A percentile compares a stretch with the other conserved stretches of the same genome.
These are phyloP conservation scores for Embiotoca jacksoni DNA, from an alignment of 2,113 vertebrate genomes.

Conservation along the genomic window DNA sequence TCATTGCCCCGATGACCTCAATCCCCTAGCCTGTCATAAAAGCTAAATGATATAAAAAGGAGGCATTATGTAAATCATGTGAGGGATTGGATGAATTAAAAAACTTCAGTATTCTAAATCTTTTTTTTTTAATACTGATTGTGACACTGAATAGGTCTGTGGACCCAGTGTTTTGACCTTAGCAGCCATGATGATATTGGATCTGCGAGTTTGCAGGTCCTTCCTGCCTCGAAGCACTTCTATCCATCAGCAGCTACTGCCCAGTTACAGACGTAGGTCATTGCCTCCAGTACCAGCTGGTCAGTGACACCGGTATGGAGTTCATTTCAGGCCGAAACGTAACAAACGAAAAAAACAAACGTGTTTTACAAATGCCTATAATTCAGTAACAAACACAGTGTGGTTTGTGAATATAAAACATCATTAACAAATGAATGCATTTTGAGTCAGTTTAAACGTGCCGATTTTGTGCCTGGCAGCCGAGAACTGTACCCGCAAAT, in stretches of 20 bases:
- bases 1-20: slow-evolving; percentile 43
- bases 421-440: too few relatives aligned
- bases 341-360: too few relatives aligned
- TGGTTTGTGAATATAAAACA: too few relatives aligned
- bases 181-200: neutral
- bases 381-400: too few relatives aligned
- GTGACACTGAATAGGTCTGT: neutral
- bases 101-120: slow-evolving; percentile 23
- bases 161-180: slow-evolving; percentile 1
- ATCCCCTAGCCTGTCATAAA: slow-evolving; percentile 36
- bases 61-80: slow-evolving; percentile 23
- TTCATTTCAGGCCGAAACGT: too few relatives aligned
- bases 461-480: too few relatives aligned
- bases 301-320: slow-evolving; percentile 1
- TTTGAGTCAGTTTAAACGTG: too few relatives aligned
- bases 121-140: neutral
- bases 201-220: slow-evolving; percentile 13
- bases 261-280: neutral
- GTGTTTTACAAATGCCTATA: too few relatives aligned
- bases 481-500: too few relatives aligned
- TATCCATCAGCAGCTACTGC: slow-evolving; percentile 4
- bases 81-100: slow-evolving; percentile 11
- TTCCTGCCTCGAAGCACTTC: neutral
- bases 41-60: slow-evolving; percentile 31
- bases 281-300: slow-evolving; percentile 8